phyloP scores from a whole-genome alignment of 2,888 invertebrate species.

The Apodemia zela region DNA sequence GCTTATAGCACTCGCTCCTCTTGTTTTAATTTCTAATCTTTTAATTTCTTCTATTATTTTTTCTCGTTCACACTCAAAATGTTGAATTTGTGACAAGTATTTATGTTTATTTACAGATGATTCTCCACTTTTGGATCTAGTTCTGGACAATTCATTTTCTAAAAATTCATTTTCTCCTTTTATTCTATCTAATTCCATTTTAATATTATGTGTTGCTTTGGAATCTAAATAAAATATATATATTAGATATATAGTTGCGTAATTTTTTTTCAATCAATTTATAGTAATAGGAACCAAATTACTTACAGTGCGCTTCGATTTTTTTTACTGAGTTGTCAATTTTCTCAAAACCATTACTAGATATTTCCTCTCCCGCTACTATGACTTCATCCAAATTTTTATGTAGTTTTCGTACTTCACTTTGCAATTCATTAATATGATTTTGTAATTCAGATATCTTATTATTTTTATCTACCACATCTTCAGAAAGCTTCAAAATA shows the following conservation, averaged over 20 bases:
- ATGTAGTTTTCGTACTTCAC: constrained; percentile 57
- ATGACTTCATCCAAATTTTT: constrained; percentile 45
- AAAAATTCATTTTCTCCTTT: constrained; percentile 48
- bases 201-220: constrained; percentile 68
- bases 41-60: constrained; percentile 54
- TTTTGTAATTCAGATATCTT: constrained; percentile 63
- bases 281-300: constrained; percentile 11
- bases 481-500: constrained; percentile 49
- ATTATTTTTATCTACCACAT: constrained; percentile 49
- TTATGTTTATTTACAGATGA: constrained; percentile 45
- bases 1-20: constrained; percentile 53
- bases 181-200: constrained; percentile 58
- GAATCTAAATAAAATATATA: constrained; percentile 50
- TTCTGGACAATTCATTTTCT: constrained; percentile 44
- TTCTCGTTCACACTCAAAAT: constrained; percentile 54
- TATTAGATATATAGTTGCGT: background rate
- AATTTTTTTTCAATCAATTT: background rate
- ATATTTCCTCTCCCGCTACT: constrained; percentile 54
- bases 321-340: constrained; percentile 50
- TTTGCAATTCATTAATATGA: constrained; percentile 60
- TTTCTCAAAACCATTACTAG: constrained; percentile 45
- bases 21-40: constrained; percentile 53
- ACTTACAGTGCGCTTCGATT: constrained; percentile 68
- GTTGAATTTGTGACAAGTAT: constrained; percentile 44
- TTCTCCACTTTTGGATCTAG: constrained; percentile 47